Conservation (phyloP, 1,140 invertebrate genomes). For the Potamilus streckersoni region DNA sequence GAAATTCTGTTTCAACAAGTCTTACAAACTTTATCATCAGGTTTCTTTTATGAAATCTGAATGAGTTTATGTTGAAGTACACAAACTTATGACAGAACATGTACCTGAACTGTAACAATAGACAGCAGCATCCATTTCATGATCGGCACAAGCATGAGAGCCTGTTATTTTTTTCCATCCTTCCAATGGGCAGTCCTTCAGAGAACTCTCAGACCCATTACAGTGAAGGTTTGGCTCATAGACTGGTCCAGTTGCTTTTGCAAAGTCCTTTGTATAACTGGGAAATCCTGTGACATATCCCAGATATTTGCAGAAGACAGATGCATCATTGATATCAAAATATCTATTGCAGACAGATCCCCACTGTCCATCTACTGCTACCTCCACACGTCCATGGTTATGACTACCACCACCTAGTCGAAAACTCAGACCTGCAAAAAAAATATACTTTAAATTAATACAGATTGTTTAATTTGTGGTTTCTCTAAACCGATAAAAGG, state of each 20-base stretch:
- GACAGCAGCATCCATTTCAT: constrained; percentile 41
- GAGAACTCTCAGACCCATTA: constrained; percentile 37
- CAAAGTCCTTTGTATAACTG: constrained; percentile 17
- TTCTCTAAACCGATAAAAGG: no score
- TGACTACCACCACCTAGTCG: constrained; percentile 26
- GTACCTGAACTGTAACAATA: constrained; percentile 50
- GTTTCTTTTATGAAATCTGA: no score
- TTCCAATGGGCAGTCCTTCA: constrained; percentile 46
- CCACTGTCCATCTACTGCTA: constrained; percentile 42
- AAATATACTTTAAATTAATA: neutral
- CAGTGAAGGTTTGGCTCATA: constrained; percentile 42
- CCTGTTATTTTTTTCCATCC: constrained; percentile 25
- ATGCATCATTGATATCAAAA: constrained; percentile 44
- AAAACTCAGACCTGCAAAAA: constrained; percentile 29
- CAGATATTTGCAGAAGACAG: constrained; percentile 39
- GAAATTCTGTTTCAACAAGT: no score
- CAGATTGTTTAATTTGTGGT: no score
- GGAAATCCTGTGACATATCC: constrained; percentile 40
- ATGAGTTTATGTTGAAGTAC: no score
- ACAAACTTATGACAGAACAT: neutral
- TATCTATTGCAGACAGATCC: constrained; percentile 44
- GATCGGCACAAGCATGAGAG: constrained; percentile 26
- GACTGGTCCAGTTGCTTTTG: constrained; percentile 27
- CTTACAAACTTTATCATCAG: no score
- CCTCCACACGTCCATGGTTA: constrained; percentile 47